phyloP scores from a whole-genome alignment of 1,140 invertebrate species.

The Trachymyrmex cornetzi region DNA sequence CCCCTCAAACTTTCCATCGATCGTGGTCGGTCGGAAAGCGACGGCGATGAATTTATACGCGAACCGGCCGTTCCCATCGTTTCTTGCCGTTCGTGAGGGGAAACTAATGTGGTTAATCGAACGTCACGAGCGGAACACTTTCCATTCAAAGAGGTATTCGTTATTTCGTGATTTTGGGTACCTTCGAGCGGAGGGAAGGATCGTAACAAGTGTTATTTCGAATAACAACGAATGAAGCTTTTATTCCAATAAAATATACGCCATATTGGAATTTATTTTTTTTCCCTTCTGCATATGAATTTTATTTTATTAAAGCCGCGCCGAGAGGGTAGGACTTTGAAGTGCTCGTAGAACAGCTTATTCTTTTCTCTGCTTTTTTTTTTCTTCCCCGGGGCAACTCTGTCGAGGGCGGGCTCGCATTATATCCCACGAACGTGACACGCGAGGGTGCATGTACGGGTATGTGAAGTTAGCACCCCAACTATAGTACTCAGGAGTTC shows the following conservation, averaged over 20 bases:
- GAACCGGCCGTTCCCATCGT: conserved; percentile 7
- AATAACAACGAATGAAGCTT: conserved; percentile 2
- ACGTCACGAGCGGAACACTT: not conserved
- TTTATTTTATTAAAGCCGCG: conserved; percentile 15
- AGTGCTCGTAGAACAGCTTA: conserved; percentile 12
- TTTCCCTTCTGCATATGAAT: not conserved
- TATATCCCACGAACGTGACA: conserved; percentile 58
- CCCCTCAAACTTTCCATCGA: conserved; percentile 45
- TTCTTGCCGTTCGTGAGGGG: conserved; percentile 22
- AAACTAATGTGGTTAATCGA: conserved; percentile 42
- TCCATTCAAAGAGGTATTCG: not conserved
- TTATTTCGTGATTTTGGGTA: not conserved
- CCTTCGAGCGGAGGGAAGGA: not conserved
- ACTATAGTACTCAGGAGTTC: no score
- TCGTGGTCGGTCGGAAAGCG: not conserved
- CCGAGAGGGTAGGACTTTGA: not conserved
- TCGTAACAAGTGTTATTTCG: not conserved
- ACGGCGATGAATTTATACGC: conserved; percentile 50
- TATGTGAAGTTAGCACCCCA: no score
- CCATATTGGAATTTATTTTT: not conserved
- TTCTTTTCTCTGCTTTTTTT: not conserved
- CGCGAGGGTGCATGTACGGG: conserved; percentile 74
- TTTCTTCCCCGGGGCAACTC: not conserved
- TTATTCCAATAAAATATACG: not conserved
- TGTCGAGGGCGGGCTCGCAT: conserved; percentile 27